Evolutionary conservation across 2,888 invertebrate species (phyloP).

Genomic region (Netelia fuscicornis): DNA sequence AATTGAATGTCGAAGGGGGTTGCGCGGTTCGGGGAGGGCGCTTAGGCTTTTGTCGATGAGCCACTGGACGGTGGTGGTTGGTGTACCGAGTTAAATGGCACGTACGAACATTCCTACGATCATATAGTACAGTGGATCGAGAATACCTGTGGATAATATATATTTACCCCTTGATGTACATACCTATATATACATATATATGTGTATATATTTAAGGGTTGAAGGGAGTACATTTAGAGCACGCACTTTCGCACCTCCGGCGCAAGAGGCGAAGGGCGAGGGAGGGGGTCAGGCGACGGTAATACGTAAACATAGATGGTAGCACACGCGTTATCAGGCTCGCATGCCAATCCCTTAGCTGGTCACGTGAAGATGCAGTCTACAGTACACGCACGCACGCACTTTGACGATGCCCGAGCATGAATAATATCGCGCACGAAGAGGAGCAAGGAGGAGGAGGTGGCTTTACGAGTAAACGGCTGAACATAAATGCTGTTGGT

Average conservation of each 20-base stretch:
- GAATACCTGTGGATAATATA: conserved; percentile 8
- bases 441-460: not conserved
- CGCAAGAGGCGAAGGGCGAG: not conserved
- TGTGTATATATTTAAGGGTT: conserved; percentile 17
- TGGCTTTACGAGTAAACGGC: conserved; percentile 11
- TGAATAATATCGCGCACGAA: conserved; percentile 12
- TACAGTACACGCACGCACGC: conserved; percentile 15
- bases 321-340: conserved; percentile 48
- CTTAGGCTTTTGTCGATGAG: conserved; percentile 61
- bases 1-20: conserved; percentile 60
- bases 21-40: conserved; percentile 12
- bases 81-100: conserved; percentile 51
- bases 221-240: not conserved
- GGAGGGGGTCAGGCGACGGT: conserved; percentile 16
- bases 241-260: conserved; percentile 29
- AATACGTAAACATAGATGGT: conserved; percentile 41
- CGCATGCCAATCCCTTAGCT: not conserved
- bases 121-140: conserved; percentile 4
- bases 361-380: conserved; percentile 24
- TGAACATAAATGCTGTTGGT: not conserved
- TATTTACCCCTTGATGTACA: not conserved
- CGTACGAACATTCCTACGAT: conserved; percentile 18
- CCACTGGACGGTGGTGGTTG: conserved; percentile 54
- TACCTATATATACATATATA: conserved; percentile 14
- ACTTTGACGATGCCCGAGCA: conserved; percentile 9